Evolutionary conservation across 2,888 invertebrate genomes (phyloP), one percentile per base, ranked within the genome.

Genomic region (Nomada lathburiana): DNA sequence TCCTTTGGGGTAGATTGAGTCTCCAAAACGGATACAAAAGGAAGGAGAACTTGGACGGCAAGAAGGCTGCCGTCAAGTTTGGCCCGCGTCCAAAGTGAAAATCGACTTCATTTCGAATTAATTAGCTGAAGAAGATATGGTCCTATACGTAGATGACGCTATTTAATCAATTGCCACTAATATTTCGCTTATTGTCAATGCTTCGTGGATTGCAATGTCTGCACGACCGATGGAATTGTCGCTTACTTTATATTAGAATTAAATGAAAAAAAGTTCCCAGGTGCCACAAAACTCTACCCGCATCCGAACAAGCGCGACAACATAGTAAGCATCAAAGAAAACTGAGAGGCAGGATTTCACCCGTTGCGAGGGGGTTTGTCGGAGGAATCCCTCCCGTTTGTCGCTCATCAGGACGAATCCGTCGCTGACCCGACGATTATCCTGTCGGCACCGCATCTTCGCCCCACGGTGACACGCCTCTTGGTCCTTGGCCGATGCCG

Each of bases 391-490:
- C 53, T n/a, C 53, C 9, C 53, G 53, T 53, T n/a, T 53, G n/a
- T n/a, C 18, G 53, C 4, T 47, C 3, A 3, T 16, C 53, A 53
- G 53, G 53, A n/a, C 53, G 53, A 53, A 53, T 53, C 53, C 53
- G 79, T 44, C 63, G 89, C 83, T 86, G 86, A 92, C 86, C 90
- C 89, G 84, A 82, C 89, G 90, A 92, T 93, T 92, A 91, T 91
- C 90, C 91, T 91, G 92, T 92, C 93, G 92, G 92, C 92, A 91
- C 92, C 91, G 88, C 88, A 86, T 83, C 84, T 89, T 86, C 79
- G 64, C 70, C 79, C 62, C 53, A 26, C 29, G 60, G 26, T 23
- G 74, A 73, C 69, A 74, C 75, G 80, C 83, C 84, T 82, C 71
- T 71, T 62, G 62, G 50, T 68, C 70, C 72, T 55, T 18, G 72